Evolutionary conservation across 2,113 vertebrate genomes (phyloP), one percentile per base, ranked within the genome.

Genomic region (Sminthopsis crassicaudata): DNA sequence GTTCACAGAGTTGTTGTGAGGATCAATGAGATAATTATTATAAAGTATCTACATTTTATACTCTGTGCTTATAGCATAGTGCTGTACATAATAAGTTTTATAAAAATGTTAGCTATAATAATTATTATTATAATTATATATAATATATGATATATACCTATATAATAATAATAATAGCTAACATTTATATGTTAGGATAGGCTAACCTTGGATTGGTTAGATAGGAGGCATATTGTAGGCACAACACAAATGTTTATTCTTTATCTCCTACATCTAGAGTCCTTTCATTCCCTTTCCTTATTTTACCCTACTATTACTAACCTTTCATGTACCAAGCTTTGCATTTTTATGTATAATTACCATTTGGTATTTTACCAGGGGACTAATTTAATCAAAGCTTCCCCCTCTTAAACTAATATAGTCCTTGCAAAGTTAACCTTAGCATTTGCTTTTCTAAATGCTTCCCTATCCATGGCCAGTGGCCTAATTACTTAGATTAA

Each of bases 381-480:
- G 55, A 88, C 55, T 50, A 93, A 67, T 42, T 54, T 95, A 96
- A 92, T 48, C 55, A 67, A 60, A 89, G n/a, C 53, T 96, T 67
- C 0, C 0, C 6, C 6, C 90, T 93, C 54, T 91, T 6, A 60
- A 90, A 57, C 76, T 25, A 26, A 60, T 8, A 0, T 84, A 84
- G n/a, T n/a, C 53, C 19, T 42, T 42, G 67, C 16, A 90, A 12
- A 42, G 53, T 90, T 95, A 92, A 76, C 60, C 94, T 91, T 27
- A 8, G 27, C 76, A 53, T 94, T 94, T 96, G 46, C 46, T 54
- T 94, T 84, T 96, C 93, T 93, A 90, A 96, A 42, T 55, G 23
- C 9, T 90, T 91, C 51, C 23, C 55, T 6, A 92, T 89, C 52
- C n/a, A 91, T 76, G 19, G 27, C 24, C 14, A 84, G 26, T 93